phyloP scores from a whole-genome alignment of 2,888 invertebrate genomes.

The Anorthoa munda region DNA sequence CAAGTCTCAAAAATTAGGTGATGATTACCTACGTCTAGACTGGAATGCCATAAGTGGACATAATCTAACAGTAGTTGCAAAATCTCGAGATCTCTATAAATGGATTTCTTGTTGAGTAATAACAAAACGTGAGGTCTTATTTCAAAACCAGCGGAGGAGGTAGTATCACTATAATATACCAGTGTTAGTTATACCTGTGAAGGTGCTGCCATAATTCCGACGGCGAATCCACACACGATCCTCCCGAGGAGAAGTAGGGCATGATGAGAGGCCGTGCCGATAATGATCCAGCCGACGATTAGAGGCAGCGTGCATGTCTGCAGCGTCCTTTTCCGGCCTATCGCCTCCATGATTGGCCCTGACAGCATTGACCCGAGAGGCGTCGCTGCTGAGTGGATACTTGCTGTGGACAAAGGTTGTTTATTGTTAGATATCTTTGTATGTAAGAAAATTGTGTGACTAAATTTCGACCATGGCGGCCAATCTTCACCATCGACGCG shows the following conservation, averaged over 20 bases:
- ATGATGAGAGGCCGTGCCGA: constrained; percentile 91
- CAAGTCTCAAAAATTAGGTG: not conserved
- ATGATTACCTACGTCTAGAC: constrained; percentile 1
- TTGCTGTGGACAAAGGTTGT: constrained; percentile 89
- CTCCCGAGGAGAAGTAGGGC: constrained; percentile 92
- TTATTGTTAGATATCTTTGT: constrained; percentile 3
- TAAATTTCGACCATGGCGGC: too few relatives aligned
- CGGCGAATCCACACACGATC: constrained; percentile 93
- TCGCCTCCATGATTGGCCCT: constrained; percentile 93
- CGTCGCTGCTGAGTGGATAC: constrained; percentile 95
- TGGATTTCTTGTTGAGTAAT: constrained; percentile 2
- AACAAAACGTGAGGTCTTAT: constrained; percentile 12
- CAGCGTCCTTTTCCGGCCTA: constrained; percentile 93
- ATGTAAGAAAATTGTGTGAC: not conserved
- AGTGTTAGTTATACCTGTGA: constrained; percentile 91
- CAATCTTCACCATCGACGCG: too few relatives aligned
- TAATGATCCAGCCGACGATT: constrained; percentile 93
- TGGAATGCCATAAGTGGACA: constrained; percentile 6
- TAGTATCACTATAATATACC: not conserved
- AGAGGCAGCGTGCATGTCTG: constrained; percentile 92
- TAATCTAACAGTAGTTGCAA: constrained; percentile 9
- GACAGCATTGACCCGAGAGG: constrained; percentile 94
- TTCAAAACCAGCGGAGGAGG: not conserved
- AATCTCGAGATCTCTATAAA: constrained; percentile 4
- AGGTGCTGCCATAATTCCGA: constrained; percentile 94